phyloP scores from a whole-genome alignment of 2,888 invertebrate genomes.

The Lycocerus yunnanus region DNA sequence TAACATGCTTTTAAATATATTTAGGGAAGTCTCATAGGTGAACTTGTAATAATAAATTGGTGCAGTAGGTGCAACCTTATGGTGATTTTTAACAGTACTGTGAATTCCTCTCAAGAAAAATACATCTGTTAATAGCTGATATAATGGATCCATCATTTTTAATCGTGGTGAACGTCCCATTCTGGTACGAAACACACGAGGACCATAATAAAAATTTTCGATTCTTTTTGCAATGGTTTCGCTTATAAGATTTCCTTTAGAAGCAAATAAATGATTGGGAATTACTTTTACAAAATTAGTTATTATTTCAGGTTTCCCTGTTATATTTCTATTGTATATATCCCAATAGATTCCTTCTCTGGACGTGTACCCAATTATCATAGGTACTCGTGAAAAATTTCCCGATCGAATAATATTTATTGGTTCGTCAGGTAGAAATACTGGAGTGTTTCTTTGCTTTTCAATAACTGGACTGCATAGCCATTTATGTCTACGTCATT shows the following conservation, averaged over 20 bases:
- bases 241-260: constrained; percentile 8
- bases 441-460: constrained; percentile 28
- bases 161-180: constrained; percentile 14
- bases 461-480: constrained; percentile 36
- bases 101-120: constrained; percentile 31
- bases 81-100: constrained; percentile 25
- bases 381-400: constrained; percentile 30
- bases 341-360: constrained; percentile 29
- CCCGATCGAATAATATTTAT: constrained; percentile 44
- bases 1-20: constrained; percentile 27
- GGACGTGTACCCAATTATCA: constrained; percentile 28
- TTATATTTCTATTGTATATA: constrained; percentile 9
- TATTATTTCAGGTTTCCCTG: constrained; percentile 13
- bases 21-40: constrained; percentile 28
- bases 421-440: constrained; percentile 44
- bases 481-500: constrained; percentile 16
- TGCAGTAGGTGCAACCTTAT: constrained; percentile 14
- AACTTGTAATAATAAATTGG: constrained; percentile 35
- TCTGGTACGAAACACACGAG: background rate
- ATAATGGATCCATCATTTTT: constrained; percentile 18
- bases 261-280: constrained; percentile 19
- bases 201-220: constrained; percentile 20
- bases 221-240: constrained; percentile 22
- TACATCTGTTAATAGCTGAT: constrained; percentile 30
- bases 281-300: constrained; percentile 14